phyloP scores from a whole-genome alignment of 30 jellyfish, hydroid and myxozoan genomes.

The Sanderia malayensis region DNA sequence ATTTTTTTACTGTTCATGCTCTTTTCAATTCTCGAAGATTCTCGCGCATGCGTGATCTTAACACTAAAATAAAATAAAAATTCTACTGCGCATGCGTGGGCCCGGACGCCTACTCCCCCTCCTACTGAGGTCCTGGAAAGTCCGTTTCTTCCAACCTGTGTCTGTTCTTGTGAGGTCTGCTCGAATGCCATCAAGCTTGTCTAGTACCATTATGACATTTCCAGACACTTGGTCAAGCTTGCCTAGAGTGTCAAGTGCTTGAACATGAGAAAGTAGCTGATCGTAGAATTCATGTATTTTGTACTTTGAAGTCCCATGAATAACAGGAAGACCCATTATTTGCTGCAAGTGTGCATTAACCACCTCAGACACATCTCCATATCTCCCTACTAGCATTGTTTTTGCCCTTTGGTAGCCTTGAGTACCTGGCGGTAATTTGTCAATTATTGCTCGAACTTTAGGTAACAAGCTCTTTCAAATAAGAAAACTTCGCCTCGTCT shows the following conservation, averaged over 20 bases:
- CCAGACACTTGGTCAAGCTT: constrained; percentile 44
- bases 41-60: too few relatives aligned
- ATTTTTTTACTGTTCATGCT: too few relatives aligned
- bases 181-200: constrained; percentile 45
- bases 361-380: constrained; percentile 49
- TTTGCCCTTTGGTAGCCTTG: constrained; percentile 59
- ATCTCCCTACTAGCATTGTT: constrained; percentile 21
- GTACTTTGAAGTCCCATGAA: constrained; percentile 20
- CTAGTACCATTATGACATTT: constrained; percentile 54
- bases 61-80: too few relatives aligned
- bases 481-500: constrained; percentile 39
- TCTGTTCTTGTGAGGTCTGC: constrained; percentile 51
- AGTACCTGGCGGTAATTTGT: constrained; percentile 36
- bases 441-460: constrained; percentile 29
- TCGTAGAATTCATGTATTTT: constrained; percentile 62
- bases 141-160: constrained; percentile 56
- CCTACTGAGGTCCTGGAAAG: constrained; percentile 24
- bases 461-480: constrained; percentile 55
- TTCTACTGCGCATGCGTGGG: too few relatives aligned
- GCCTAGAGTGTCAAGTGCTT: constrained; percentile 59
- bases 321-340: constrained; percentile 41
- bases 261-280: constrained; percentile 47
- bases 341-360: constrained; percentile 60
- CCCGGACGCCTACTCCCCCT: too few relatives aligned
- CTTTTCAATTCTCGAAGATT: too few relatives aligned